Evolutionary conservation across 2,113 vertebrate genomes (phyloP), one percentile per base, ranked within the genome.

Genomic region (Columba janthina): DNA sequence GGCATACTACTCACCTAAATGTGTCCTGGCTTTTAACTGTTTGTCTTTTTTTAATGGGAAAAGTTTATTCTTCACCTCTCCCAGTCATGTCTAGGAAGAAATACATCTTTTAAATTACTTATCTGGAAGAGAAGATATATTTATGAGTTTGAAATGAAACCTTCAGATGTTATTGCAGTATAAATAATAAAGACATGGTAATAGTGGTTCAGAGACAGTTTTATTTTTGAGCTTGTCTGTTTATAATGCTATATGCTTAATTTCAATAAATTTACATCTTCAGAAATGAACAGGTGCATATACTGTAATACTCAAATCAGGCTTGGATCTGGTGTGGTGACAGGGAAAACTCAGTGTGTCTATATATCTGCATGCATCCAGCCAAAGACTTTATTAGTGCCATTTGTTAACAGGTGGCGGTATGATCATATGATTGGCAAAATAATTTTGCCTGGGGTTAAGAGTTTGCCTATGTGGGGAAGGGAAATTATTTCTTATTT

Each of bases 361-460:
- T 48, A 0, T 28, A 11, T 36, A 20, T 46, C 25, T 3, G 7
- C 48, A 50, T 77, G 29, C 10, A 38, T 0, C 1, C 29, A 65
- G 44, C 21, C 40, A 13, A n/a, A 82, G 44, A 38, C 25, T 11
- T 11, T 40, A 9, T 2, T 34, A 40, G 28, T 79, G 40, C 40
- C 17, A 7, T 19, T 76, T 48, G 6, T 57, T 94, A 17, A 9
- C 26, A 15, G 15, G 16, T 1, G 2, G 69, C 60, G 29, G 26
- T 84, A 7, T 64, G 28, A 15, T 36, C 2, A 0, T 50, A 12
- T 53, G 31, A 32, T 42, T n/a, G 38, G 42, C 57, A 85, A 34
- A 78, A 44, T 40, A 61, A 85, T 65, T 93, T 75, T 79, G 20
- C 44, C 6, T 75, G 66, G 6, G 29, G 29, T 67, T 82, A 28